Evolutionary conservation across 2,888 invertebrate species (phyloP).

Genomic region (Nemotelus nigrinus): DNA sequence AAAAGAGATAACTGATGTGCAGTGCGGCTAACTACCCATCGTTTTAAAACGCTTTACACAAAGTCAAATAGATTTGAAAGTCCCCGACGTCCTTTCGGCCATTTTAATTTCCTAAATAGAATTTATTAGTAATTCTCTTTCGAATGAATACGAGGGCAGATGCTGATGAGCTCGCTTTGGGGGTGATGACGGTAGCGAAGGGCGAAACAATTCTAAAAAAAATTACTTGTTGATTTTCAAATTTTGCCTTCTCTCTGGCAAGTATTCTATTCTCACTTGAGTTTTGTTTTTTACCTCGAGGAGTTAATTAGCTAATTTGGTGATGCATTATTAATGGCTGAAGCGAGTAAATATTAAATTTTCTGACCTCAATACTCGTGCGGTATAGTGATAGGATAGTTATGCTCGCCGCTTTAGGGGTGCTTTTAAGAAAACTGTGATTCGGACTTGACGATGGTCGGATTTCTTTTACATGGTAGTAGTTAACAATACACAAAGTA

Average conservation of each 20-base stretch:
- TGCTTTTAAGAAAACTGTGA: neutral
- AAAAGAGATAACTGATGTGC: neutral
- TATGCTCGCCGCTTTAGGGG: neutral
- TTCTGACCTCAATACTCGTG: slow-evolving; percentile 35
- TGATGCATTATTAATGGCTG: slow-evolving; percentile 54
- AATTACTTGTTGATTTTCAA: slow-evolving; percentile 43
- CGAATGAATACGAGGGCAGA: slow-evolving; percentile 8
- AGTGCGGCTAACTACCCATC: slow-evolving; percentile 20
- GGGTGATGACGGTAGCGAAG: neutral
- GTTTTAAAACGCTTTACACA: slow-evolving; percentile 41
- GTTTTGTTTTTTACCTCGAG: slow-evolving; percentile 45
- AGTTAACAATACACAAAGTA: too few relatives aligned
- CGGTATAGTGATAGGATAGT: neutral
- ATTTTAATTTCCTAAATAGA: slow-evolving; percentile 44
- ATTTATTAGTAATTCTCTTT: slow-evolving; percentile 44
- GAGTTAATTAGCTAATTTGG: slow-evolving; percentile 56
- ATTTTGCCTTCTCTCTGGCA: slow-evolving; percentile 28
- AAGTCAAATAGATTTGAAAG: slow-evolving; percentile 19
- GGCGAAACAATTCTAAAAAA: slow-evolving; percentile 27
- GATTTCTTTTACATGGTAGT: too few relatives aligned
- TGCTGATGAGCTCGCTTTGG: neutral
- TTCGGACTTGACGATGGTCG: too few relatives aligned
- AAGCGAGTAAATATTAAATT: slow-evolving; percentile 45
- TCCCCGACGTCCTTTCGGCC: slow-evolving; percentile 29
- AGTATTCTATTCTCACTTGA: slow-evolving; percentile 37